A percentile compares a stretch with the other conserved stretches of the same genome.
Conservation (phyloP, 23 tunicate genomes). For the Trididemnum nubilum region DNA sequence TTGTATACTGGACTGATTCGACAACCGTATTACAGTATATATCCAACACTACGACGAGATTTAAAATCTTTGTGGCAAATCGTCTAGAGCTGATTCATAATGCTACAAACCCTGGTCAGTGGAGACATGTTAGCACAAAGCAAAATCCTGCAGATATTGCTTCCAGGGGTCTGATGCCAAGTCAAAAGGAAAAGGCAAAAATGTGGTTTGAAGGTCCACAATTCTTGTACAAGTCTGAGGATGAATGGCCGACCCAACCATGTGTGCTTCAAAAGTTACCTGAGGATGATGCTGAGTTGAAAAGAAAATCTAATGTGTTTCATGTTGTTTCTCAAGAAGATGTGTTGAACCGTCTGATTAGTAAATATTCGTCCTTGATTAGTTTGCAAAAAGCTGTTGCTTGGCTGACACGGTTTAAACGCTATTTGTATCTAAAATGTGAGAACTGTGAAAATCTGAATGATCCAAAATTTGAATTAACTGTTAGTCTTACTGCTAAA, state of each 20-base stretch:
- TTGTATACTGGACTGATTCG: neutral
- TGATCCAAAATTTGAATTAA: neutral
- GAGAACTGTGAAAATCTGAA: too few relatives aligned
- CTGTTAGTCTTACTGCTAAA: neutral
- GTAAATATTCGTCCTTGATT: neutral
- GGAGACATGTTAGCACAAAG: neutral
- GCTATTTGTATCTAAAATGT: neutral
- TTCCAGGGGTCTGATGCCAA: neutral
- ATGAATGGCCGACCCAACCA: neutral
- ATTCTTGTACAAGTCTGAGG: neutral
- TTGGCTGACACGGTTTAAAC: slow-evolving; percentile 5
- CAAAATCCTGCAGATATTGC: neutral
- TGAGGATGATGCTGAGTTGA: neutral
- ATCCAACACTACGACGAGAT: neutral
- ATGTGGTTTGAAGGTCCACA: neutral
- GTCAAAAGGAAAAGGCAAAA: neutral
- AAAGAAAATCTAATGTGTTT: neutral
- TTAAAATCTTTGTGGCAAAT: neutral
- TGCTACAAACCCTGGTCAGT: neutral
- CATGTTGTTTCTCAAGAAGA: neutral
- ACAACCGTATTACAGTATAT: neutral
- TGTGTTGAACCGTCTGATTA: neutral
- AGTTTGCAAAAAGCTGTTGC: slow-evolving; percentile 9
- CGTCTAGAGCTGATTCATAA: neutral
- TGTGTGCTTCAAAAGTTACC: neutral